Conservation (phyloP, 2,113 vertebrate genomes). For the Cnemophilus loriae region DNA sequence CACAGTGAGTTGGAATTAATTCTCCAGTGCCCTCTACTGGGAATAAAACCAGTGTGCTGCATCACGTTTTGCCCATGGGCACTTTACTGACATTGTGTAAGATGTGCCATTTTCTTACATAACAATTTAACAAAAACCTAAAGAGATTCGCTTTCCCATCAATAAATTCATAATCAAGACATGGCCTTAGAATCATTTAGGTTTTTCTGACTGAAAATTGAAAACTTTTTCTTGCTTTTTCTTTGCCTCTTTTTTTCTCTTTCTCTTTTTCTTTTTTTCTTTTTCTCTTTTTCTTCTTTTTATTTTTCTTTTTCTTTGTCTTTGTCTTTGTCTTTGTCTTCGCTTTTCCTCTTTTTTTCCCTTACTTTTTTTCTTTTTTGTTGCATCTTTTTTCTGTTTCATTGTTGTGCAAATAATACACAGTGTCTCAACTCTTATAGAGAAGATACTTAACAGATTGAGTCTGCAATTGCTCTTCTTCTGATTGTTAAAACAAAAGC, state of each 20-base stretch:
- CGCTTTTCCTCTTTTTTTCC: no score
- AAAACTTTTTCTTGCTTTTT: background rate
- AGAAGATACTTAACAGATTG: background rate
- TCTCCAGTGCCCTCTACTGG: slow-evolving; percentile 25
- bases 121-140: background rate
- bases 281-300: rapidly evolving
- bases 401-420: background rate
- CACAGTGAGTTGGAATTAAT: background rate
- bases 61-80: rapidly evolving
- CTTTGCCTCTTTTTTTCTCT: rapidly evolving
- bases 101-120: background rate
- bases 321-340: background rate
- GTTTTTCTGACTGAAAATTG: background rate
- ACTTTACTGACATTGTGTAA: background rate
- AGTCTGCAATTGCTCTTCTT: background rate
- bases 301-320: no score
- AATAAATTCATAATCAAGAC: background rate
- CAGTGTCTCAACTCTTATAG: background rate
- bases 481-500: background rate
- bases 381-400: background rate
- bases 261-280: rapidly evolving
- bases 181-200: background rate
- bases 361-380: rapidly evolving
- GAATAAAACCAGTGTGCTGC: background rate
- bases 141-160: background rate